A percentile compares a stretch with the other conserved stretches of the same genome.
Evolutionary conservation across 2,113 vertebrate species (phyloP).

Genomic region (Chaenocephalus aceratus): DNA sequence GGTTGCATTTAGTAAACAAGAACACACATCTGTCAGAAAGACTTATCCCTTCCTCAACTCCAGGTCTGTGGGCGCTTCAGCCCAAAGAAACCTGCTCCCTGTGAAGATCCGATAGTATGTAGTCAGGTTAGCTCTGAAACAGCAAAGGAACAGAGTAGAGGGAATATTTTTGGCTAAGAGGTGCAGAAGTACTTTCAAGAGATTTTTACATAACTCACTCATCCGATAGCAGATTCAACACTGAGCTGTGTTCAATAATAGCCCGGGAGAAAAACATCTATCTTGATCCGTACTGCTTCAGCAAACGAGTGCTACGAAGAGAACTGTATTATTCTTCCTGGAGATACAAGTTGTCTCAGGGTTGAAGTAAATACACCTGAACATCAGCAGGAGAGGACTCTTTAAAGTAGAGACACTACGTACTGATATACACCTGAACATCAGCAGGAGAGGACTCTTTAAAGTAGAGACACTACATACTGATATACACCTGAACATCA

Average conservation of each 20-base stretch:
- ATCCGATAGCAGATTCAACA: conserved; percentile 18
- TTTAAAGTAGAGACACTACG: no score
- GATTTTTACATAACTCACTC: conserved; percentile 60
- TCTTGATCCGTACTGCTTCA: conserved; percentile 3
- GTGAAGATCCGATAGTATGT: conserved; percentile 9
- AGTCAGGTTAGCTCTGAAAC: conserved; percentile 17
- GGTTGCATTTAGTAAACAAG: conserved; percentile 36
- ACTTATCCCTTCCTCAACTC: neutral
- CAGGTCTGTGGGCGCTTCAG: neutral
- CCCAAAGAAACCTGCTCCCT: neutral
- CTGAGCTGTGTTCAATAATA: conserved; percentile 34
- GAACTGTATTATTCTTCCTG: conserved; percentile 8
- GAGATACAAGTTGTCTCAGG: neutral
- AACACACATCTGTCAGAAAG: conserved; percentile 31
- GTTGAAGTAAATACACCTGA: neutral
- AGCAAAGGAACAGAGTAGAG: conserved; percentile 9
- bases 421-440: no score
- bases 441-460: no score
- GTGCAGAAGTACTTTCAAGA: conserved; percentile 27
- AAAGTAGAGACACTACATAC: no score
- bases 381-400: no score
- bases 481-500: no score
- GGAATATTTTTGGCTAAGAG: conserved; percentile 51
- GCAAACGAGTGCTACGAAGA: neutral
- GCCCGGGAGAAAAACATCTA: conserved; percentile 21